phyloP scores from a whole-genome alignment of 2,888 invertebrate genomes.

The Pheosia tremula region DNA sequence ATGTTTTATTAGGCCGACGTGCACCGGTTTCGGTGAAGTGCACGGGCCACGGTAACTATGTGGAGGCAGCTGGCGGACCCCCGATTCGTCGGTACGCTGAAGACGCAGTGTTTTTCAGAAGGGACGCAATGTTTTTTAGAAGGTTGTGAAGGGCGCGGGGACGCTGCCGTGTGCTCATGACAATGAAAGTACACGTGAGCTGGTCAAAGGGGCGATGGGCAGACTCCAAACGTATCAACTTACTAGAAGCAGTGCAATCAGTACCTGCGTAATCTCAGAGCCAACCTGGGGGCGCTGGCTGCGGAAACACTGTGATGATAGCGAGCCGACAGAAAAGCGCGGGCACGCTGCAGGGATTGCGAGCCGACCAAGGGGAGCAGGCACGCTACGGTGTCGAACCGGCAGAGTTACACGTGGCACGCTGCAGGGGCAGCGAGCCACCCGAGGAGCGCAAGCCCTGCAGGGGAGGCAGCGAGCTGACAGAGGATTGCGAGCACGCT shows the following conservation, averaged over 20 bases:
- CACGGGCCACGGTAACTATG: too few relatives aligned
- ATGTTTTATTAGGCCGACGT: too few relatives aligned
- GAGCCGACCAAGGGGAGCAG: not conserved
- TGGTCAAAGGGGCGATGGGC: too few relatives aligned
- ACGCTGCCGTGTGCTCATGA: not conserved
- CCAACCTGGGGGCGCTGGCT: not conserved
- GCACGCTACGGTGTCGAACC: not conserved
- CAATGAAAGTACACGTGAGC: too few relatives aligned
- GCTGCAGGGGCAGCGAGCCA: not conserved
- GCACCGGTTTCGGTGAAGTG: too few relatives aligned
- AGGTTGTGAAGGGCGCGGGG: not conserved
- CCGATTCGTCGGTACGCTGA: too few relatives aligned
- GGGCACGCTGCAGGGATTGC: not conserved
- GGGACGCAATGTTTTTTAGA: too few relatives aligned
- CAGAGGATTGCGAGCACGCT: not conserved
- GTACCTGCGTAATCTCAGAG: too few relatives aligned
- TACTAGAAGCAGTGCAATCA: too few relatives aligned
- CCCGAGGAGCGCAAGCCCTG: not conserved
- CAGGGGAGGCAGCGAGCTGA: not conserved
- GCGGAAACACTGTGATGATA: constrained; percentile 11
- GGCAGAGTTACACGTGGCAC: not conserved
- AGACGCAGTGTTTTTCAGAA: too few relatives aligned
- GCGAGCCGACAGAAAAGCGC: constrained; percentile 10
- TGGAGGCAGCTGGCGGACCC: too few relatives aligned
- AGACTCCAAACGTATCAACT: too few relatives aligned